Conservation (phyloP, 2,113 vertebrate genomes). For the Salvelinus alpinus region DNA sequence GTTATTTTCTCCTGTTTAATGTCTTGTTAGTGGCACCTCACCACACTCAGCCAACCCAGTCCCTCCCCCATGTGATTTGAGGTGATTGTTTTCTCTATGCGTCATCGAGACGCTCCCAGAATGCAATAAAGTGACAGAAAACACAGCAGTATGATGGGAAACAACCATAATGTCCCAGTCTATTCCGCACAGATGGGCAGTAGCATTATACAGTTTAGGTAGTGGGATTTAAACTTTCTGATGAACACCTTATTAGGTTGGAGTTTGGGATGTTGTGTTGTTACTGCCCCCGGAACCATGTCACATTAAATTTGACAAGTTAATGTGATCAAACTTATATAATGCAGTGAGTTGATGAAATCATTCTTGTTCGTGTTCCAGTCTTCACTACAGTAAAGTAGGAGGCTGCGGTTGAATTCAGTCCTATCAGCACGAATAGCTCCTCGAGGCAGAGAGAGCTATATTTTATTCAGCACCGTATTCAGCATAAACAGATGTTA, state of each 20-base stretch:
- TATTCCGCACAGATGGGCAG: conserved; percentile 33
- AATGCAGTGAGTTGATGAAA: too few relatives aligned
- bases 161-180: neutral
- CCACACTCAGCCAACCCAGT: conserved; percentile 21
- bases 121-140: conserved; percentile 41
- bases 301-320: too few relatives aligned
- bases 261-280: neutral
- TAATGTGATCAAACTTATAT: too few relatives aligned
- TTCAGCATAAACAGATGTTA: conserved; percentile 9
- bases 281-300: neutral
- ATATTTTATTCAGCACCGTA: neutral
- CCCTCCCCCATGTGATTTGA: conserved; percentile 35
- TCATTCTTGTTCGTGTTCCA: too few relatives aligned
- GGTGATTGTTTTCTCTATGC: conserved; percentile 51
- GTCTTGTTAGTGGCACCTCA: conserved; percentile 58
- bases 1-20: conserved; percentile 46
- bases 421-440: neutral
- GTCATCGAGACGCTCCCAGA: conserved; percentile 37
- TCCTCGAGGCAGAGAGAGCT: neutral
- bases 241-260: neutral
- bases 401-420: neutral
- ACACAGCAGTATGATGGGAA: conserved; percentile 10
- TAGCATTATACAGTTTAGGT: neutral
- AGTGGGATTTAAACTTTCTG: too few relatives aligned
- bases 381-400: too few relatives aligned